Conservation (phyloP, 53 echinoderm and acorn worm genomes). For the Holothuria scabra region DNA sequence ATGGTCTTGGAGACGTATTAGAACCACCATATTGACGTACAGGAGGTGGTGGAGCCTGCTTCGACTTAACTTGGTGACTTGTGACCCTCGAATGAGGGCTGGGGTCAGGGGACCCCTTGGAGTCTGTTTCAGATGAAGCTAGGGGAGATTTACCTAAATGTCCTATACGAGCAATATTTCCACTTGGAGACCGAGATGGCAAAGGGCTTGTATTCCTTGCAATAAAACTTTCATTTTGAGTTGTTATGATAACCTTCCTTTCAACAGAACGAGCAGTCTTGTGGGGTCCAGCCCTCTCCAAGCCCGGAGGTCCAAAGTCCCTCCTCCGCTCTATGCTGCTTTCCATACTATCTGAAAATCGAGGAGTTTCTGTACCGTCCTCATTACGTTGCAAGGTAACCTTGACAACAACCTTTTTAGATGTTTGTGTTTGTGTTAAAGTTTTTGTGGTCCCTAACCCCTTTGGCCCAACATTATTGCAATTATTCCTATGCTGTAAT, state of each 20-base stretch:
- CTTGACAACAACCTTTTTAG: conserved; percentile 87
- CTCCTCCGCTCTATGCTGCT: conserved; percentile 45
- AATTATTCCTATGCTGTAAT: conserved; percentile 80
- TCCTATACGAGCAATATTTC: conserved; percentile 6
- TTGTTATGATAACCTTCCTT: conserved; percentile 50
- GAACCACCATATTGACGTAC: conserved; percentile 15
- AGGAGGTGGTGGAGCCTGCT: conserved; percentile 44
- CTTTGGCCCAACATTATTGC: conserved; percentile 89
- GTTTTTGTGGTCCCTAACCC: conserved; percentile 59
- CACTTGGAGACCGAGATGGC: conserved; percentile 24
- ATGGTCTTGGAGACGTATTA: background rate
- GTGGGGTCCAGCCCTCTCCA: conserved; percentile 40
- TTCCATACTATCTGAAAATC: conserved; percentile 32
- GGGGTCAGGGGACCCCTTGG: conserved; percentile 7
- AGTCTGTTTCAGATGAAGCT: background rate
- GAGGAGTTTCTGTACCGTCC: conserved; percentile 53
- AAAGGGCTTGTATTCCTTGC: conserved; percentile 51
- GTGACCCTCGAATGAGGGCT: conserved; percentile 26
- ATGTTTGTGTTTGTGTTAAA: conserved; percentile 51
- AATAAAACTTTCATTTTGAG: conserved; percentile 50
- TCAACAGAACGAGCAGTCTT: conserved; percentile 31
- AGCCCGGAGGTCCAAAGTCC: conserved; percentile 20
- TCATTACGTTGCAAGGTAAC: conserved; percentile 81
- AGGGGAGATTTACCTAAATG: background rate
- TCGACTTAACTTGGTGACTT: background rate